Conservation (phyloP, 2,113 vertebrate species). For the Riparia riparia region DNA sequence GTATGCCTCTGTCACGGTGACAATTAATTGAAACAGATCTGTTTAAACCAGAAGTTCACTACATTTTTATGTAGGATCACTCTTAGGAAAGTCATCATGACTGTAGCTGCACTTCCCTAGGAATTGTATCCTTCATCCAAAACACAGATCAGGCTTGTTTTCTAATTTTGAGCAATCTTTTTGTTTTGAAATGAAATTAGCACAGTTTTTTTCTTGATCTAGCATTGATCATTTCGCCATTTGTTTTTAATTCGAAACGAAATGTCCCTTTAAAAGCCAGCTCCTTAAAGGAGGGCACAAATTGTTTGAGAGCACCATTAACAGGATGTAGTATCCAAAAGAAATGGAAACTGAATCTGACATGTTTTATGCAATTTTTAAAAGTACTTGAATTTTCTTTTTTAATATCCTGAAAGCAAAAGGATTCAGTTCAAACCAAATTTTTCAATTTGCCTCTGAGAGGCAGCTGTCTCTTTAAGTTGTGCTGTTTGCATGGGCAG, state of each 20-base stretch:
- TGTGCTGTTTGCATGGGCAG: neutral
- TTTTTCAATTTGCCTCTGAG: neutral
- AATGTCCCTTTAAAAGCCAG: neutral
- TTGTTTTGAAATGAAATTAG: neutral
- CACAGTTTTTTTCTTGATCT: neutral
- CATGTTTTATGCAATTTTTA: neutral
- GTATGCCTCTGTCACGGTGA: neutral
- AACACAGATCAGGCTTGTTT: neutral
- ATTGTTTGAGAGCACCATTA: neutral
- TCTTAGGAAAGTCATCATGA: neutral
- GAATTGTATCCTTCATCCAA: neutral
- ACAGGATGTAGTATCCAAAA: neutral
- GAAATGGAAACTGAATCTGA: neutral
- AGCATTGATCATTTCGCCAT: neutral
- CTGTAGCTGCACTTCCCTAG: neutral
- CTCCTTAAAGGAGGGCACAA: neutral
- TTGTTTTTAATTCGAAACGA: neutral
- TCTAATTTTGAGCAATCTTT: neutral
- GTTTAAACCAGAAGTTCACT: neutral
- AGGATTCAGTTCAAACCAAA: neutral
- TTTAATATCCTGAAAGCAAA: neutral
- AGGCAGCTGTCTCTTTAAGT: neutral
- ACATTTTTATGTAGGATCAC: rapidly evolving
- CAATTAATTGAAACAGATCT: neutral
- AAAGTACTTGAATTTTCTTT: neutral